These are phyloP conservation scores for Chironomus tepperi DNA, from an alignment of 1,140 invertebrate species.

Conservation along the genomic window DNA sequence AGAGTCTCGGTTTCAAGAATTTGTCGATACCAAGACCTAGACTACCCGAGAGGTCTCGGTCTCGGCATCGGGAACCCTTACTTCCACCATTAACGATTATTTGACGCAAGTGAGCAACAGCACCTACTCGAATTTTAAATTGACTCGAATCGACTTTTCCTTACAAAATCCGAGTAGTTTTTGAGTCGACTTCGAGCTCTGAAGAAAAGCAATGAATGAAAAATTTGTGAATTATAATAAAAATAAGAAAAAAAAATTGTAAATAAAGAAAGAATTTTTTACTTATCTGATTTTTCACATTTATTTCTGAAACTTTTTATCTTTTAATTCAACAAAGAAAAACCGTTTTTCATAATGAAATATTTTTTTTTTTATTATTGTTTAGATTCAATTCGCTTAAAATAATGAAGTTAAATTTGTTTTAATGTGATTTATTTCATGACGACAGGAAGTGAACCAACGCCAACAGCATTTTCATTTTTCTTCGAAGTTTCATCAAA, in stretches of 20 bases:
- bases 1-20: too few relatives aligned
- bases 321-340: neutral
- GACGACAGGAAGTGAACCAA: conserved; percentile 18
- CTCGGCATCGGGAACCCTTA: too few relatives aligned
- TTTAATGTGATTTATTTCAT: neutral
- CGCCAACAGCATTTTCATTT: conserved; percentile 11
- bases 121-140: too few relatives aligned
- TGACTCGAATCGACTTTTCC: too few relatives aligned
- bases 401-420: neutral
- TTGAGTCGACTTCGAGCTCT: too few relatives aligned
- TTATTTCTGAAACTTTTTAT: neutral
- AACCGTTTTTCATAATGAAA: neutral
- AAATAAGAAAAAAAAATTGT: neutral
- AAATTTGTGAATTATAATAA: neutral
- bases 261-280: neutral
- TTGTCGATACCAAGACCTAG: too few relatives aligned
- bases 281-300: conserved; percentile 1
- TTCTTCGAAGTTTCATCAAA: neutral
- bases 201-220: neutral
- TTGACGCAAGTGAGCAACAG: too few relatives aligned
- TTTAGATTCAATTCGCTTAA: neutral
- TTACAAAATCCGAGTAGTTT: too few relatives aligned
- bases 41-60: too few relatives aligned
- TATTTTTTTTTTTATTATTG: neutral
- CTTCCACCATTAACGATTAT: too few relatives aligned